Evolutionary conservation across 2,797 vertebrate genomes (phyloP), one percentile per base, ranked within the genome.

Genomic region (Oreochromis grahami): DNA sequence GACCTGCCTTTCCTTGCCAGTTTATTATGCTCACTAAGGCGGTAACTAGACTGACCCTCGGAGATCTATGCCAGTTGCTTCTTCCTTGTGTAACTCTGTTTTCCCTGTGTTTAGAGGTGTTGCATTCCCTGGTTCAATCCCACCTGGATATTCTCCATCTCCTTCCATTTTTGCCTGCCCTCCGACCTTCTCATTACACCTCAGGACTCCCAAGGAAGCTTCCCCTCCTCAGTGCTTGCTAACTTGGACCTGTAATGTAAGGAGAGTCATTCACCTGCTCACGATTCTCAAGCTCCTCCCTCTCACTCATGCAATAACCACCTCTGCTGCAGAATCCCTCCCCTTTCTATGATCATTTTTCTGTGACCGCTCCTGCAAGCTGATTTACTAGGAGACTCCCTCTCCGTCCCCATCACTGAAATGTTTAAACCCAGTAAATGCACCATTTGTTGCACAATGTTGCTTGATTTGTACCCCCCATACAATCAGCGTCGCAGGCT

Each of bases 51-150:
- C 29, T 1, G 9, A 60, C 9, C 9, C 0, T 60, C 29, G 19
- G 29, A 34, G 17, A 60, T 4, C 9, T 4, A 6, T 58, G 15
- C 3, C 32, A 60, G 56, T 0, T 34, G 56, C 29, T 0, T 60
- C 29, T 19, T 60, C 56, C 29, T 34, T 60, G 56, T 34, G 56
- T 60, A 34, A 34, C 56, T 34, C 29, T 34, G 9, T 34, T 34
- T 58, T 34, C 15, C 29, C 56, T 60, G 15, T 60, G 17, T 60
- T 34, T 34, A 60, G 56, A 60, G 56, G 17, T 34, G 56, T 60
- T 34, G 29, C 17, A 60, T 60, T 60, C 17, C 9, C 29, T 6
- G 56, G 8, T 58, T 34, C 56, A 58, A 58, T 10, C 29, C 15
- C 29, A 34, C 29, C 29, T 34, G 56, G 56, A 60, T n/a, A 60